phyloP scores from a whole-genome alignment of 2,797 vertebrate genomes.

The Tokudaia tokunoshimensis region DNA sequence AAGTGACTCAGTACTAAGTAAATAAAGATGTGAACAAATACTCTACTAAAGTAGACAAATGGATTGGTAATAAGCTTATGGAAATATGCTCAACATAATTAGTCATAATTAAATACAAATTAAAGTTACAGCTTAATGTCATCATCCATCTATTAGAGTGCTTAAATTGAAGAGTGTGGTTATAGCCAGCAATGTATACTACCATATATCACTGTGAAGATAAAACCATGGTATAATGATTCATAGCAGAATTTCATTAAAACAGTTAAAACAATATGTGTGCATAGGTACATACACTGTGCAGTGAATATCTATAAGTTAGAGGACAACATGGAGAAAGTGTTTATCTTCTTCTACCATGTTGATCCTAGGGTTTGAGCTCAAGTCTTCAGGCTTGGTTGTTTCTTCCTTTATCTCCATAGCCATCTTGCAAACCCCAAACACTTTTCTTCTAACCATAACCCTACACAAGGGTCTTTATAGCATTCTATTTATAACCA shows the following conservation, averaged over 20 bases:
- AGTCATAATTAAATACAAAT: conserved; percentile 56
- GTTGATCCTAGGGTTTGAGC: not conserved
- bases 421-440: not conserved
- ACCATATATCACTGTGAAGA: not conserved
- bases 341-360: not conserved
- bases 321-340: too few species aligned
- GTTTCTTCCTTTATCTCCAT: not conserved
- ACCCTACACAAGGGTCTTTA: not conserved
- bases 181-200: not conserved
- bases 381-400: not conserved
- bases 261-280: not conserved
- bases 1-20: not conserved
- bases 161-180: conserved; percentile 27
- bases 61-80: not conserved
- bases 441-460: not conserved
- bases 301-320: too few species aligned
- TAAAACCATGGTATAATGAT: not conserved
- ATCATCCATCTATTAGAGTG: not conserved
- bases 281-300: not conserved
- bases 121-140: conserved; percentile 28
- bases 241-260: not conserved
- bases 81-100: not conserved
- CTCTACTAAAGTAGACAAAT: not conserved
- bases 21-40: conserved; percentile 40
- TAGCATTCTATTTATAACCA: not conserved